Conservation (phyloP, 2,888 invertebrate species). For the Heliconius ismenius region DNA sequence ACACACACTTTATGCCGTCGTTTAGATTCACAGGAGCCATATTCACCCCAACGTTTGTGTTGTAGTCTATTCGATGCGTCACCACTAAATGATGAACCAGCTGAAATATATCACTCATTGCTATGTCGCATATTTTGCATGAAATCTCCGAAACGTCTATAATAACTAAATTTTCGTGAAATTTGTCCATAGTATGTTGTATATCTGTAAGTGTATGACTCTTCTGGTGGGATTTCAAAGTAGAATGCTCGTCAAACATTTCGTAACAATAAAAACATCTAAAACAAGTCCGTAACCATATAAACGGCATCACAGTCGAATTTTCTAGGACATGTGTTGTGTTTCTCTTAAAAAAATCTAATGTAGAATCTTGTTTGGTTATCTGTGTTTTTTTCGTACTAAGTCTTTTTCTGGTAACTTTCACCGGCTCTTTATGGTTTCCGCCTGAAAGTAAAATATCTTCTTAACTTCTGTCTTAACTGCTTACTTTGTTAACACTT, state of each 20-base stretch:
- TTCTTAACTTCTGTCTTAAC: slow-evolving; percentile 33
- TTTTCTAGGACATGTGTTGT: slow-evolving; percentile 51
- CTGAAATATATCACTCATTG: slow-evolving; percentile 47
- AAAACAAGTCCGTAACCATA: slow-evolving; percentile 52
- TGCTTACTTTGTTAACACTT: slow-evolving; percentile 5
- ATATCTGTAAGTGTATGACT: slow-evolving; percentile 44
- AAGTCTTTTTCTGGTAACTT: slow-evolving; percentile 19
- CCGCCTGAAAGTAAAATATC: slow-evolving; percentile 44
- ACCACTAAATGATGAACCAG: slow-evolving; percentile 50
- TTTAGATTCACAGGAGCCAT: slow-evolving; percentile 55
- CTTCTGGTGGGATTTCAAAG: slow-evolving; percentile 52
- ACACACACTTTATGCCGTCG: slow-evolving; percentile 51
- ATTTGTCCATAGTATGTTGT: slow-evolving; percentile 48
- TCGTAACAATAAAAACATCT: slow-evolving; percentile 58
- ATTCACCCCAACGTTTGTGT: slow-evolving; percentile 43
- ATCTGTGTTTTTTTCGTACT: slow-evolving; percentile 18
- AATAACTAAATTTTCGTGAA: slow-evolving; percentile 47
- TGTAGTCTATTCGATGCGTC: slow-evolving; percentile 46
- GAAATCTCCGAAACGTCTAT: slow-evolving; percentile 54
- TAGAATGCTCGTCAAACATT: slow-evolving; percentile 47
- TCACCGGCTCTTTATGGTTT: slow-evolving; percentile 24
- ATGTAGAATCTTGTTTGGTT: slow-evolving; percentile 29
- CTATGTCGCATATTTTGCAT: slow-evolving; percentile 53
- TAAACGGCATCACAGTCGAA: slow-evolving; percentile 55
- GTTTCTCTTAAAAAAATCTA: slow-evolving; percentile 49